phyloP scores from a whole-genome alignment of 2,797 vertebrate genomes.

The Glossophaga mutica region DNA sequence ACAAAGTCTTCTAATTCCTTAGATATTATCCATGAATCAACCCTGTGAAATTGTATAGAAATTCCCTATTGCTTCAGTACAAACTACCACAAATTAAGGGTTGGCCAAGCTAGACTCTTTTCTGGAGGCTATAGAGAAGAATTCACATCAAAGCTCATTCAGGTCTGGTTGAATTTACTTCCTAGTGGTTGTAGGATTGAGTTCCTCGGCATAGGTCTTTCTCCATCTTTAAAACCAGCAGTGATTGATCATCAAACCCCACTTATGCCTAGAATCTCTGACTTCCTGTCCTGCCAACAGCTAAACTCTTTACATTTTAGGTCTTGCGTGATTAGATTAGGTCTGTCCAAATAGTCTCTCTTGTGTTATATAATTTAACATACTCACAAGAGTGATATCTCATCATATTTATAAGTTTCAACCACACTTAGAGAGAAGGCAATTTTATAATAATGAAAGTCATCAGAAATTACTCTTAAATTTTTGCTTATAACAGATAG shows the following conservation, averaged over 20 bases:
- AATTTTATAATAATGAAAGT: not conserved
- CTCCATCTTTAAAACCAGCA: not conserved
- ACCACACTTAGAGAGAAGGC: not conserved
- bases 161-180: not conserved
- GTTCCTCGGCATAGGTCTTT: not conserved
- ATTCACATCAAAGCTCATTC: not conserved
- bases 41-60: not conserved
- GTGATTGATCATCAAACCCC: too few relatives aligned
- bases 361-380: not conserved
- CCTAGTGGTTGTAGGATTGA: not conserved
- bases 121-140: not conserved
- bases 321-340: not conserved
- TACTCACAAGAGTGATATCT: not conserved
- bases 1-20: not conserved
- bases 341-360: not conserved
- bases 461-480: not conserved
- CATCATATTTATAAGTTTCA: not conserved
- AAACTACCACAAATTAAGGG: not conserved
- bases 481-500: not conserved
- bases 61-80: not conserved
- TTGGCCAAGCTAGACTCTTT: accelerated
- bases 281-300: not conserved
- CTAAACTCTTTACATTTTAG: not conserved
- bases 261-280: not conserved
- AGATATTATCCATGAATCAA: not conserved